Conservation (phyloP, 1,140 invertebrate species). For the Riptortus pedestris region DNA sequence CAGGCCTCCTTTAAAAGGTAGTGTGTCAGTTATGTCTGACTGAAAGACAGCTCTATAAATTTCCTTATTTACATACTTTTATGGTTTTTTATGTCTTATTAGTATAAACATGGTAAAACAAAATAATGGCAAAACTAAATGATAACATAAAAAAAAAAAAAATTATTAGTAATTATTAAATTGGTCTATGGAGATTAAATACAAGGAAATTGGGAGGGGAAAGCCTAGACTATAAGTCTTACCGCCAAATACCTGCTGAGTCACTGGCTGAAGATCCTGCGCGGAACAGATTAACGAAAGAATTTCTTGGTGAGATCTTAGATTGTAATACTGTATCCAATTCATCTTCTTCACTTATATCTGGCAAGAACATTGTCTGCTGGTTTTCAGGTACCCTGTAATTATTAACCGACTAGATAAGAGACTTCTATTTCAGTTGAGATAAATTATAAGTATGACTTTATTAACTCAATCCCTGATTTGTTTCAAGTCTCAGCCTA, state of each 20-base stretch:
- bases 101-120: background rate
- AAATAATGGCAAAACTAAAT: background rate
- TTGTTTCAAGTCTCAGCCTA: background rate
- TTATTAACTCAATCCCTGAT: slow-evolving; percentile 8
- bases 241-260: slow-evolving; percentile 32
- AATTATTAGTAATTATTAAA: background rate
- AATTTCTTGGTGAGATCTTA: slow-evolving; percentile 35
- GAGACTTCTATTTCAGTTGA: background rate
- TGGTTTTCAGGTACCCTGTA: slow-evolving; percentile 50
- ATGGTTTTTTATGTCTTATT: no score
- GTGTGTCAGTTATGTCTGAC: no score
- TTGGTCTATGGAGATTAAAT: background rate
- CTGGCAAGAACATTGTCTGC: slow-evolving; percentile 48
- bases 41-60: no score
- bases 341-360: slow-evolving; percentile 49
- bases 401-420: background rate
- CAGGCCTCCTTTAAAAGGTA: no score
- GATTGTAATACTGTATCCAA: slow-evolving; percentile 34
- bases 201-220: no score
- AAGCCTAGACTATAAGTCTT: no score
- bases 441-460: no score
- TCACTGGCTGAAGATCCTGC: slow-evolving; percentile 16
- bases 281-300: slow-evolving; percentile 21
- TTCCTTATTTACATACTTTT: no score
- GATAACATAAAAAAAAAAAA: background rate